These are phyloP conservation scores for Apamea sordens DNA, from an alignment of 2,888 invertebrate species.

Conservation along the genomic window DNA sequence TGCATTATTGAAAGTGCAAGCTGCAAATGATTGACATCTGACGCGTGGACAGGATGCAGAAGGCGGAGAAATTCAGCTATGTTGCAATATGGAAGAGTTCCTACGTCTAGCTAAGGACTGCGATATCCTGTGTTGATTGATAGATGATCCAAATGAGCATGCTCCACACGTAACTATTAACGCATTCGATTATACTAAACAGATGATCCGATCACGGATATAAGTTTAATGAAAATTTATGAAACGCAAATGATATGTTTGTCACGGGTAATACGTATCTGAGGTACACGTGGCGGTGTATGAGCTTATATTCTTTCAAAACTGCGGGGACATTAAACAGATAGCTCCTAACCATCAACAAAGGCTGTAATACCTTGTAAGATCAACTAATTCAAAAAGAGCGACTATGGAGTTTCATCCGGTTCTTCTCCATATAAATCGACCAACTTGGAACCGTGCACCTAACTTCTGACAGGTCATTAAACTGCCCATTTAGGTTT, in stretches of 20 bases:
- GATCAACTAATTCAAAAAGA: not conserved
- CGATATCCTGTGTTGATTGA: slow-evolving; percentile 47
- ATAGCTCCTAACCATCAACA: not conserved
- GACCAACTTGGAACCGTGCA: not conserved
- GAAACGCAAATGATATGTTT: slow-evolving; percentile 30
- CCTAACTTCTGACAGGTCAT: not conserved
- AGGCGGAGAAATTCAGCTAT: slow-evolving; percentile 33
- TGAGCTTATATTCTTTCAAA: not conserved
- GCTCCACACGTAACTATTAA: slow-evolving; percentile 28
- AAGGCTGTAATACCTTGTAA: not conserved
- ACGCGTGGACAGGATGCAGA: slow-evolving; percentile 38
- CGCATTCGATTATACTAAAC: slow-evolving; percentile 20
- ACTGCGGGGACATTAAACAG: not conserved
- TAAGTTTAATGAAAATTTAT: slow-evolving; percentile 34
- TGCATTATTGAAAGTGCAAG: slow-evolving; percentile 49
- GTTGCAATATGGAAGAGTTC: slow-evolving; percentile 11
- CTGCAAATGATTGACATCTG: slow-evolving; percentile 37
- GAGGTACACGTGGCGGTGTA: not conserved
- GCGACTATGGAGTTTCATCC: not conserved
- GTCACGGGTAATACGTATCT: not conserved
- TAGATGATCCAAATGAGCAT: slow-evolving; percentile 18
- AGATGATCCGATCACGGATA: slow-evolving; percentile 36
- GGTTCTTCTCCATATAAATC: not conserved
- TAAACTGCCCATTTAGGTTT: not conserved
- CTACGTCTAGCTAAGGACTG: slow-evolving; percentile 2